Evolutionary conservation across 64 coral and sea anemone genomes (phyloP), one percentile per base, ranked within the genome.

Genomic region (Dendrophyllia cribrosa): DNA sequence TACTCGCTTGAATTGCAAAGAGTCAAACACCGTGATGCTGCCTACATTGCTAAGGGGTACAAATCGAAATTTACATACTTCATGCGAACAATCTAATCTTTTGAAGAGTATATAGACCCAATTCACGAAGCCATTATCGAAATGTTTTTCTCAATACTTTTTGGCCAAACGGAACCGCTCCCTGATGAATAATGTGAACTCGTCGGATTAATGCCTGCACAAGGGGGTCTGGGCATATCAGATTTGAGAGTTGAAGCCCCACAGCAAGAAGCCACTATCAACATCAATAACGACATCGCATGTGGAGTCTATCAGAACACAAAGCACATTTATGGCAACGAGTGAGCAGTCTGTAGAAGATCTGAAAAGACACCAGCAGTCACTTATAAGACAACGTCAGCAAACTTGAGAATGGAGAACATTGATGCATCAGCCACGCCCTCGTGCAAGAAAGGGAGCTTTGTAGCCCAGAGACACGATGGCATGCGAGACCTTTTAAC

Each of bases 81-180:
- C 34, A 74, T 88, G 72, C 71, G 86, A 23, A 88, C 86, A 2
- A 88, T 76, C 21, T 70, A 88, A n/a, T 88, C 86, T 19, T 76
- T 88, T 56, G 86, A 88, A 88, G 86, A 88, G 20, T 86, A 67
- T 86, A 60, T 86, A 47, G 63, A 86, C 26, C 71, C 70, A 60
- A 56, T 63, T 25, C 49, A 76, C 11, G n/a, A 88, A 23, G 69
- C 76, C 50, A 73, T 88, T 59, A 23, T 70, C 47, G 83, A 70
- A 20, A 19, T 49, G 47, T 75, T 75, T 58, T 51, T 88, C 43
- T 71, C 86, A 17, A 88, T 51, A 22, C 59, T 88, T 11, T 88
- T 88, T 76, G 86, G 86, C 19, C 69, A 76, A 75, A 50, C 59
- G 58, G 86, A 88, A 43, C 69, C 70, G 0, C 72, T 88, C 20